phyloP scores from a whole-genome alignment of 2,888 invertebrate species.

The Thyatira batis region DNA sequence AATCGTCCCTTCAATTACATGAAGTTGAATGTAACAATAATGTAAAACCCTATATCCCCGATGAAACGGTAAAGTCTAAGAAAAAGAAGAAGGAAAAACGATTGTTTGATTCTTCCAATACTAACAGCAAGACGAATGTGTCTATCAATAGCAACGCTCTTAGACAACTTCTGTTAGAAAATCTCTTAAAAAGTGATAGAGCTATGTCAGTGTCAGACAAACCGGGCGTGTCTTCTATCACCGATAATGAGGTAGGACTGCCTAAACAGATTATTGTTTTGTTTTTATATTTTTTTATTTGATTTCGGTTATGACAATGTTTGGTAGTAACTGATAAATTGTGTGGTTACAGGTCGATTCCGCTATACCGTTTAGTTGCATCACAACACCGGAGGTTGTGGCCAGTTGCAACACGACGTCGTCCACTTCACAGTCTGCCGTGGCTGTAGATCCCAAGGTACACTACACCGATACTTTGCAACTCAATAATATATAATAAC shows the following conservation, averaged over 20 bases:
- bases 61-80: conserved; percentile 28
- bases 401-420: conserved; percentile 72
- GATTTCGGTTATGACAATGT: not conserved
- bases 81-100: conserved; percentile 42
- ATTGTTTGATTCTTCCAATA: conserved; percentile 27
- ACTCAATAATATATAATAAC: too few relatives aligned
- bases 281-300: conserved; percentile 7
- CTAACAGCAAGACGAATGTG: conserved; percentile 41
- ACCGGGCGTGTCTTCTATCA: conserved; percentile 36
- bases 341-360: conserved; percentile 70
- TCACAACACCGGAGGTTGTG: conserved; percentile 78
- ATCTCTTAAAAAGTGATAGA: conserved; percentile 51
- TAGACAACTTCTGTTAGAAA: conserved; percentile 62
- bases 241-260: conserved; percentile 61
- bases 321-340: conserved; percentile 1
- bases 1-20: conserved; percentile 22
- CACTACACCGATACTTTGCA: too few relatives aligned
- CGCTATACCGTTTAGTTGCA: conserved; percentile 78
- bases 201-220: conserved; percentile 36
- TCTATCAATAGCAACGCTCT: conserved; percentile 53
- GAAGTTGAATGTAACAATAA: conserved; percentile 37
- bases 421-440: conserved; percentile 55
- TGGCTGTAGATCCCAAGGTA: conserved; percentile 70
- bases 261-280: conserved; percentile 15
- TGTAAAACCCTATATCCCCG: conserved; percentile 26